Evolutionary conservation across 1,140 invertebrate species (phyloP), one percentile per base, ranked within the genome.

Genomic region (Lasaia peninsularis): DNA sequence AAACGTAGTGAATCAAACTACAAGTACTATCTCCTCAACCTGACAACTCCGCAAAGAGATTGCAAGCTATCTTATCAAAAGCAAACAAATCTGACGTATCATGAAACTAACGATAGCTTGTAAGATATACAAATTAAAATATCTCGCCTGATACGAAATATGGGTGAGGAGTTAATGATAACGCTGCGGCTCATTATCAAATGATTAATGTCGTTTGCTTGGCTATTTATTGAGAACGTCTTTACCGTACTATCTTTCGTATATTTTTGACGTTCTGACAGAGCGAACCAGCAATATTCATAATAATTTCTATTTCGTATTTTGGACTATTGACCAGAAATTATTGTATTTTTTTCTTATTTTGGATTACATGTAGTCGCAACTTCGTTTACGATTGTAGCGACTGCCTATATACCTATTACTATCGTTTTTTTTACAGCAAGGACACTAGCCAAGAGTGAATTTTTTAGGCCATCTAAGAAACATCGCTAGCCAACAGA

Each of bases 91-190:
- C 57, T 65, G 44, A 58, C 48, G 28, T 50, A 50, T 34, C 53
- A 37, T 31, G 10, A 9, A 16, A 16, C 48, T 18, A 11, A 48
- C 62, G 61, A 63, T 54, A 60, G 56, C 50, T n/a, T 40, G 7
- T 32, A 33, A 59, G 59, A 52, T 44, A 58, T 57, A 64, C 57
- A 67, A 63, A 53, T 67, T 57, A 67, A 63, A 64, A 64, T 56
- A 14, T 31, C 24, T 51, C 18, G 7, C 9, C 52, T 44, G 58
- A 68, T 64, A 65, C 35, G 58, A 48, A 53, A 64, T 57, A 48
- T 68, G 52, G 59, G 65, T 62, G 35, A 64, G 24, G 62, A 52
- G 55, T 56, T 11, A 48, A n/a, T 33, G 60, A 58, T 62, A 58
- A 62, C 50, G 10, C n/a, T 31, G 33, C 10, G 40, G 2, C 40